These are phyloP conservation scores for Labia minor DNA, from an alignment of 2,888 invertebrate species.

Conservation along the genomic window DNA sequence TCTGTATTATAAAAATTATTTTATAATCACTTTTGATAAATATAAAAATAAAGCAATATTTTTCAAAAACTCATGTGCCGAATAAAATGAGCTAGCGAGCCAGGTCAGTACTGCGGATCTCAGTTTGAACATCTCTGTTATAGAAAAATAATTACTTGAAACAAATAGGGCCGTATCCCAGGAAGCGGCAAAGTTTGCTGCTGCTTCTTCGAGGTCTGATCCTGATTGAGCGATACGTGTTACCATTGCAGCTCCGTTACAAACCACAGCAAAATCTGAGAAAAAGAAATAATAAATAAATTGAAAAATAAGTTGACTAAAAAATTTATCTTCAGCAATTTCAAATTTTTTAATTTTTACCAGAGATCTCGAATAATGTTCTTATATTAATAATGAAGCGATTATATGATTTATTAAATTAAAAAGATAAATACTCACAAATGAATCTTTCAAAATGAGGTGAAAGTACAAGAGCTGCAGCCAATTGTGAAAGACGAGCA, in stretches of 20 bases:
- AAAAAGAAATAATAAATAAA: too few relatives aligned
- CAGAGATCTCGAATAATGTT: background rate
- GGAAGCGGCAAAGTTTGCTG: slow-evolving; percentile 53
- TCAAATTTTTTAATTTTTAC: slow-evolving; percentile 15
- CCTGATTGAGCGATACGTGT: slow-evolving; percentile 53
- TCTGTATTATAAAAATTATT: too few relatives aligned
- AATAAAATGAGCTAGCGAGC: too few relatives aligned
- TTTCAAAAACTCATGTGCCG: too few relatives aligned
- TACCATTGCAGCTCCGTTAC: slow-evolving; percentile 65
- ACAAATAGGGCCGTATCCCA: slow-evolving; percentile 69
- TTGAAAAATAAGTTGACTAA: slow-evolving; percentile 17
- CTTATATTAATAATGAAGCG: too few relatives aligned
- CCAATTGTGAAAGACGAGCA: slow-evolving; percentile 35
- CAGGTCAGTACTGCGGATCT: too few relatives aligned
- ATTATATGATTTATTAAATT: too few relatives aligned
- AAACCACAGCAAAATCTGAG: slow-evolving; percentile 58
- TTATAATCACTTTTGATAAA: too few relatives aligned
- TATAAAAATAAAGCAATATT: too few relatives aligned
- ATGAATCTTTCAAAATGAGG: slow-evolving; percentile 61
- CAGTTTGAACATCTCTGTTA: too few relatives aligned
- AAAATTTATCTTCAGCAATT: slow-evolving; percentile 17
- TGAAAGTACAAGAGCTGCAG: slow-evolving; percentile 54
- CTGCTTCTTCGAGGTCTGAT: slow-evolving; percentile 48
- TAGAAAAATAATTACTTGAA: slow-evolving; percentile 39
- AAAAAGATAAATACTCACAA: slow-evolving; percentile 43